Conservation (phyloP, 2,888 invertebrate genomes). For the Scaptomyza cyrtandrae region DNA sequence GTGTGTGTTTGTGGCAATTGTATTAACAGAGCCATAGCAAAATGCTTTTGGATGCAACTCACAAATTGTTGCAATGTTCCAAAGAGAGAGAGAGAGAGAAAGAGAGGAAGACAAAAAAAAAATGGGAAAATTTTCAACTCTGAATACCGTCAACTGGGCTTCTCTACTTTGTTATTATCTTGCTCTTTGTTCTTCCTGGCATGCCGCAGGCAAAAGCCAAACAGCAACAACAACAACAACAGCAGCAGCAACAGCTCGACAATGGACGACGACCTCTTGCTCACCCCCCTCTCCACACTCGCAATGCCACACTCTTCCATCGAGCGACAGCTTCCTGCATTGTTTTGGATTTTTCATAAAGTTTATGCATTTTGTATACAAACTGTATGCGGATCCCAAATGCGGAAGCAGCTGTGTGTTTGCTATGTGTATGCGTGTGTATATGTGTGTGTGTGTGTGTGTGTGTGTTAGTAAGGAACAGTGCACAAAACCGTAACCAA, state of each 20-base stretch:
- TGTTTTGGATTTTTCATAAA: slow-evolving; percentile 67
- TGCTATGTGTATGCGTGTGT: neutral
- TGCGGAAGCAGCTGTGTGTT: slow-evolving; percentile 37
- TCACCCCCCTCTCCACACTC: neutral
- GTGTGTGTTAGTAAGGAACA: neutral
- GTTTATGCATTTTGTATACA: slow-evolving; percentile 66
- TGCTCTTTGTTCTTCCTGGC: slow-evolving; percentile 32
- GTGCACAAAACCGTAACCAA: neutral
- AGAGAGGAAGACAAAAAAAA: neutral
- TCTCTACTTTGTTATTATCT: slow-evolving; percentile 47
- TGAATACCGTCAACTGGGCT: slow-evolving; percentile 11
- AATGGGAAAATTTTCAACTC: slow-evolving; percentile 22
- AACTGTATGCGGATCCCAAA: slow-evolving; percentile 7
- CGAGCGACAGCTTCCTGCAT: slow-evolving; percentile 48
- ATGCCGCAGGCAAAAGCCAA: slow-evolving; percentile 44
- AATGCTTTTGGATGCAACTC: slow-evolving; percentile 39
- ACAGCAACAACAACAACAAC: slow-evolving; percentile 47
- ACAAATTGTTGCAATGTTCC: slow-evolving; percentile 37
- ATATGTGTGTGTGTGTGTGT: neutral
- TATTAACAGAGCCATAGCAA: slow-evolving; percentile 24
- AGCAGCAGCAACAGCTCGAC: slow-evolving; percentile 18
- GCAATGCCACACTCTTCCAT: neutral
- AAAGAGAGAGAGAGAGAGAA: neutral
- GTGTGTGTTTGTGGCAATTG: slow-evolving; percentile 36
- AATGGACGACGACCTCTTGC: slow-evolving; percentile 42